Evolutionary conservation across 2,888 invertebrate species (phyloP).

Genomic region (Boloria selene): DNA sequence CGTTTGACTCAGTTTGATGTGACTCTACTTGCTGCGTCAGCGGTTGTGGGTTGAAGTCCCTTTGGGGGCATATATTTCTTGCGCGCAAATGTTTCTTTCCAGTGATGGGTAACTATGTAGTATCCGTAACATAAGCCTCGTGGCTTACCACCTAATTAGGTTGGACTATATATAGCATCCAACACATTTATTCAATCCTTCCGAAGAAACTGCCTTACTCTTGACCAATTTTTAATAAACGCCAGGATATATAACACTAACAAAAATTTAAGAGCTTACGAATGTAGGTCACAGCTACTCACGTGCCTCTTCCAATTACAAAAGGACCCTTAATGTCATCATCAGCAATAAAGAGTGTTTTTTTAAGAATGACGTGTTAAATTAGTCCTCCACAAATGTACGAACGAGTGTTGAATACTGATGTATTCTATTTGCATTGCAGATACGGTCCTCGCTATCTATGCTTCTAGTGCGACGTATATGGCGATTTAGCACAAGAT

Average conservation of each 20-base stretch:
- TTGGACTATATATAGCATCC: no score
- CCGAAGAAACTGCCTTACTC: no score
- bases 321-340: conserved; percentile 3
- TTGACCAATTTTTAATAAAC: background rate
- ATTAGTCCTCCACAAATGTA: conserved; percentile 30
- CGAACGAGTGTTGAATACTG: conserved; percentile 35
- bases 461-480: conserved; percentile 22
- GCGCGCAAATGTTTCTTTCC: no score
- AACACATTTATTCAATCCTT: no score
- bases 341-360: conserved; percentile 9
- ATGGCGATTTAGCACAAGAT: conserved; percentile 31
- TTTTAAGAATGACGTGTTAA: conserved; percentile 25
- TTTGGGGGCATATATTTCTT: no score
- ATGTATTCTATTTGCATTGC: conserved; percentile 36
- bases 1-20: no score
- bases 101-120: no score
- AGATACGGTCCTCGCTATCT: conserved; percentile 32
- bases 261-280: background rate
- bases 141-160: no score
- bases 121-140: no score
- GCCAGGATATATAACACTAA: background rate
- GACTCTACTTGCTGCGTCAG: no score
- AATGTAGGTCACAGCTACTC: conserved; percentile 10
- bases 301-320: conserved; percentile 14
- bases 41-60: no score